Conservation (phyloP, 1,140 invertebrate species). For the Tyrophagus putrescentiae region DNA sequence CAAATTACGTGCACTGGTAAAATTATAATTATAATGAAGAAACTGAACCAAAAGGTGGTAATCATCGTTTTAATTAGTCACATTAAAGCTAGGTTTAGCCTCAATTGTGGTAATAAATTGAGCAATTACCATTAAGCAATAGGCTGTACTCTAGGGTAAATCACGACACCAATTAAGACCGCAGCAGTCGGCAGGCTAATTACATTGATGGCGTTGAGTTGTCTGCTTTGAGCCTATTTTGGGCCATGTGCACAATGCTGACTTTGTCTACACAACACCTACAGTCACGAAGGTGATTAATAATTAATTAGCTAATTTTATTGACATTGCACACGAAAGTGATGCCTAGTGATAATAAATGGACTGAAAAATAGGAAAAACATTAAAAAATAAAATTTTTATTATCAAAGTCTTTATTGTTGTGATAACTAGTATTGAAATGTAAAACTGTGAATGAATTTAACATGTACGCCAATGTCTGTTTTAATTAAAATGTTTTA, state of each 20-base stretch:
- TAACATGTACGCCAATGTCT: no score
- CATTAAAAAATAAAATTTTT: not conserved
- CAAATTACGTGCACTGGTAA: no score
- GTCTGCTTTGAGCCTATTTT: not conserved
- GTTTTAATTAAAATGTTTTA: no score
- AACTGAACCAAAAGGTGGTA: no score
- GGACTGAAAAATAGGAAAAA: not conserved
- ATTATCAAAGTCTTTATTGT: not conserved
- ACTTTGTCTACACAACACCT: no score
- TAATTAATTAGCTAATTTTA: slow-evolving; percentile 16
- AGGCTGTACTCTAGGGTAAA: not conserved
- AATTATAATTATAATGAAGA: no score
- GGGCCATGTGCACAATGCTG: no score
- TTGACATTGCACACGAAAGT: slow-evolving; percentile 11
- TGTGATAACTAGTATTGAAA: no score
- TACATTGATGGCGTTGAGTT: not conserved
- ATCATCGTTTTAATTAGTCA: no score
- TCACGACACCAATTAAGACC: not conserved
- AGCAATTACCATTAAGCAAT: slow-evolving; percentile 11
- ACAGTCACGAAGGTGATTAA: slow-evolving; percentile 8
- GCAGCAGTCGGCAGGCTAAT: not conserved
- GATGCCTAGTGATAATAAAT: not conserved
- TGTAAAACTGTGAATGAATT: no score
- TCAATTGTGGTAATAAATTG: slow-evolving; percentile 1
- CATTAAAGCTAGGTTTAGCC: no score